These are phyloP conservation scores for Ostrea denselamellosa DNA, from an alignment of 1,140 invertebrate species.

Conservation along the genomic window DNA sequence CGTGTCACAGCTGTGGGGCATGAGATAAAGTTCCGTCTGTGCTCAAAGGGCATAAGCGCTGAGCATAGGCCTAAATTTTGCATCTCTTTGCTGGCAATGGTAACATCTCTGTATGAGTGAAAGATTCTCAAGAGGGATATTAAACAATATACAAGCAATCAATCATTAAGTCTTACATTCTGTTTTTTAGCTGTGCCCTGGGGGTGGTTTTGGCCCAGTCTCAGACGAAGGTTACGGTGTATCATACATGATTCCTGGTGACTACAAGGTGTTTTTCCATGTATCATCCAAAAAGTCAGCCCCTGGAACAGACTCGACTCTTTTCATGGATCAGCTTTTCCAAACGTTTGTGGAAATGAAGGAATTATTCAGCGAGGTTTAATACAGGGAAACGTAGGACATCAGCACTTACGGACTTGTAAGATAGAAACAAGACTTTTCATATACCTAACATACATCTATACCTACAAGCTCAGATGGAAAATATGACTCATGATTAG, in stretches of 20 bases:
- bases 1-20: too few relatives aligned
- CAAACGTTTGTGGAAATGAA: conserved; percentile 79
- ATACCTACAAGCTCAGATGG: too few relatives aligned
- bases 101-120: too few relatives aligned
- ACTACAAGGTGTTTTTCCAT: conserved; percentile 81
- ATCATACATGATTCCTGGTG: conserved; percentile 81
- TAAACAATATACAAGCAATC: too few relatives aligned
- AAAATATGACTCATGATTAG: too few relatives aligned
- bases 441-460: too few relatives aligned
- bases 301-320: conserved; percentile 75
- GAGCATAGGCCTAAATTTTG: too few relatives aligned
- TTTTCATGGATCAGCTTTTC: conserved; percentile 79
- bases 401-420: background rate
- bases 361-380: conserved; percentile 67
- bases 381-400: background rate
- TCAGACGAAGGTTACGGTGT: conserved; percentile 81
- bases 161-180: background rate
- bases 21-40: too few relatives aligned
- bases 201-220: conserved; percentile 82
- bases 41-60: too few relatives aligned
- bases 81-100: too few relatives aligned
- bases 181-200: conserved; percentile 73
- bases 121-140: too few relatives aligned
- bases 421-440: too few relatives aligned
- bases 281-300: conserved; percentile 80